These are phyloP conservation scores for Larimichthys crocea DNA, from an alignment of 2,113 vertebrate genomes.

Conservation along the genomic window DNA sequence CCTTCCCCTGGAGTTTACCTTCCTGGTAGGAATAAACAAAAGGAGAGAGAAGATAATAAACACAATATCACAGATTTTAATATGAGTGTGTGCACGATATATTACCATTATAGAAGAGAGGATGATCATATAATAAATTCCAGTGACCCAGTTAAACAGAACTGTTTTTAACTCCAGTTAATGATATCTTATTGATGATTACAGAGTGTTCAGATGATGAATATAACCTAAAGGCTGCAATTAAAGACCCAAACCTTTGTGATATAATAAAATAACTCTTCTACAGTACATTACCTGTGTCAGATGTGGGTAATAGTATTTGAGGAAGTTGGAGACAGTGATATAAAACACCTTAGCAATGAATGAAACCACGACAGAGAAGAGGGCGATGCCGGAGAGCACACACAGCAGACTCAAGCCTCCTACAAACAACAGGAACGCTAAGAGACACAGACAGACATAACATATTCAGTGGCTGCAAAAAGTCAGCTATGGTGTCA, in stretches of 20 bases:
- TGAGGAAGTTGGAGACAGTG: conserved; percentile 78
- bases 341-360: conserved; percentile 78
- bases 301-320: conserved; percentile 76
- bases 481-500: neutral
- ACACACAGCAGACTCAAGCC: conserved; percentile 85
- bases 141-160: neutral
- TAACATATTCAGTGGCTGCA: neutral
- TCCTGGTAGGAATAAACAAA: conserved; percentile 2
- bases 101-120: neutral
- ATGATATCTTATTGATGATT: neutral
- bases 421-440: conserved; percentile 84
- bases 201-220: neutral
- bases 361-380: conserved; percentile 83
- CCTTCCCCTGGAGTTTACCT: neutral
- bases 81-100: neutral
- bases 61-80: neutral
- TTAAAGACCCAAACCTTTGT: neutral
- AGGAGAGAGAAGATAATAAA: neutral
- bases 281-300: conserved; percentile 52
- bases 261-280: neutral
- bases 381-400: conserved; percentile 84
- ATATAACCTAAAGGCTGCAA: neutral
- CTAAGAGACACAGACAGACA: conserved; percentile 71
- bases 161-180: neutral
- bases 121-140: neutral